Percentiles rank a stretch among this genome's conserved stretches.
These are phyloP conservation scores for Semnopithecus entellus DNA, from an alignment of 2,113 vertebrate species.

Conservation along the genomic window DNA sequence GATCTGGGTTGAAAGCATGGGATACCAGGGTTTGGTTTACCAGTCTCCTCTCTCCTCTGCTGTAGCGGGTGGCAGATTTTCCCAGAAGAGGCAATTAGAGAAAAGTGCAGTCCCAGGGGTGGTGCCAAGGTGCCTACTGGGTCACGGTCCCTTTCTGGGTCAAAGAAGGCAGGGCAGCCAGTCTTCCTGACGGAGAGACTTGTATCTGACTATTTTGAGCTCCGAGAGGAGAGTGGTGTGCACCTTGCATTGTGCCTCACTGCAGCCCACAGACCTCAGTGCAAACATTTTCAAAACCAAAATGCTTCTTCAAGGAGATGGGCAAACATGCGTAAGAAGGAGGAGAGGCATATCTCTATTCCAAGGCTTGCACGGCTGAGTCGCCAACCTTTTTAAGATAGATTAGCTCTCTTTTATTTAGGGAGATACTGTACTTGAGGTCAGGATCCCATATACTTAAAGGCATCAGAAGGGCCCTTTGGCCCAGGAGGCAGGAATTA, in stretches of 20 bases:
- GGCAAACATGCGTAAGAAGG: fast-evolving
- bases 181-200: not conserved
- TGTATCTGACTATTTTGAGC: no score
- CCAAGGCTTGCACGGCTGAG: not conserved
- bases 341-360: no score
- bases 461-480: not conserved
- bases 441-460: not conserved
- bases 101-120: fast-evolving
- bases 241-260: not conserved
- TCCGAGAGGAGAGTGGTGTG: not conserved
- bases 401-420: not conserved
- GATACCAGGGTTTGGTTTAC: not conserved
- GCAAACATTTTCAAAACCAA: not conserved
- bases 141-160: not conserved
- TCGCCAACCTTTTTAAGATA: not conserved
- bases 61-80: no score
- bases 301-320: not conserved
- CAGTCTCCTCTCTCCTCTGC: no score
- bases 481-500: not conserved
- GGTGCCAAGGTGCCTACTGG: fast-evolving
- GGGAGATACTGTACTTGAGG: not conserved
- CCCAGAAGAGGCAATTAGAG: not conserved
- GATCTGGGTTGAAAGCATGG: not conserved
- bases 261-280: not conserved
- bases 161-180: not conserved